Percentiles rank a stretch among this genome's conserved stretches.
Conservation (phyloP, 2,113 vertebrate genomes). For the Pristiophorus japonicus region DNA sequence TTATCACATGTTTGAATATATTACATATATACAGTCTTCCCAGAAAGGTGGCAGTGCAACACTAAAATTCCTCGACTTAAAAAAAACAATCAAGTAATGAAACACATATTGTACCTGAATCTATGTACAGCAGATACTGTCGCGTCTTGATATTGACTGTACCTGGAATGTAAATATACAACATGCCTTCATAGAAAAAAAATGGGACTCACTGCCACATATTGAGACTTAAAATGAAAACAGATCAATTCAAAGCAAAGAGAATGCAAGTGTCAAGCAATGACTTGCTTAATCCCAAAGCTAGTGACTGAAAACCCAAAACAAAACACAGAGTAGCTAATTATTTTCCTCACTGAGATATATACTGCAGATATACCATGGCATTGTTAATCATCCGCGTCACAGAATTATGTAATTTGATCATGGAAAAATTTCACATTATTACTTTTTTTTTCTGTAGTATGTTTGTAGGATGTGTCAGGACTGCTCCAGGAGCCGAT, state of each 20-base stretch:
- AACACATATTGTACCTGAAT: constrained; percentile 24
- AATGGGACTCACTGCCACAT: not conserved
- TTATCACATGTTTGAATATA: constrained; percentile 31
- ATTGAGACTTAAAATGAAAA: not conserved
- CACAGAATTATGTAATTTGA: not conserved
- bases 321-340: not conserved
- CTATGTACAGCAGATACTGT: constrained; percentile 8
- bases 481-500: not conserved
- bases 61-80: constrained; percentile 17
- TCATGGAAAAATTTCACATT: not conserved
- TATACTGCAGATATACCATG: not conserved
- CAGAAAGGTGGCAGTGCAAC: constrained; percentile 35
- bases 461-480: not conserved
- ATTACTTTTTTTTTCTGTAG: not conserved
- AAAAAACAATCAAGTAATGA: constrained; percentile 26
- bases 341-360: not conserved
- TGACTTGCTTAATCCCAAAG: not conserved
- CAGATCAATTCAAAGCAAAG: not conserved
- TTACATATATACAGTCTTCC: constrained; percentile 30
- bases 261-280: not conserved
- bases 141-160: not conserved
- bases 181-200: constrained; percentile 2
- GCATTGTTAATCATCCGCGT: not conserved
- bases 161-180: constrained; percentile 32
- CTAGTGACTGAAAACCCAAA: not conserved